Base-by-base conservation (phyloP, 2,797 vertebrate genomes). In the Lerista edwardsae region DNA sequence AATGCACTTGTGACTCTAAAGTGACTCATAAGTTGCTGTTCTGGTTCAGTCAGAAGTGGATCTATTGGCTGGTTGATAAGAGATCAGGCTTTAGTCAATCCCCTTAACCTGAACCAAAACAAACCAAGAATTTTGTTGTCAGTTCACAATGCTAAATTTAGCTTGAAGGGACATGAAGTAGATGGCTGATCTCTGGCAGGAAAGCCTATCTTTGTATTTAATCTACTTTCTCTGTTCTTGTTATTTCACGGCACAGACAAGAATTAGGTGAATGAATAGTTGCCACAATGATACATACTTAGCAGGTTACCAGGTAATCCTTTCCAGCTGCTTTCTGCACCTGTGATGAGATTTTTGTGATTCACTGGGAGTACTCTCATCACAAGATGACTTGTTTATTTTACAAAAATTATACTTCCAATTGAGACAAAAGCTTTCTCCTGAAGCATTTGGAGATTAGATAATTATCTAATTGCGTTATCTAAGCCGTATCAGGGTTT, bases 341-440 rank as follows among this genome's bases (percentile, higher is more conserved):
- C 76, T 82, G 67, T 81, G 29, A 0, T 4, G 47, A 51, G 75
- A 79, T 61, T 80, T 83, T 80, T 72, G 67, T 74, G 77, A 51
- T 51, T 51, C 12, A 51, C 47, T 51, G 47, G 47, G 12, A 51
- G 12, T 8, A 51, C 47, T 6, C 47, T 11, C 5, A 51, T 51
- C 47, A 51, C 47, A 51, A 51, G 47, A 51, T 11, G 47, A 8
- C 5, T 36, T 47, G 5, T 72, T 0, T 1, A 59, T 59, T 82
- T 75, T 0, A 14, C 75, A 83, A 86, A 89, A 79, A 67, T 47
- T 75, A 79, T 82, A 44, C 62, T 91, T 91, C 89, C 84, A 80
- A 79, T 83, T 31, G 21, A 57, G 57, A 41, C 15, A 29, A 19
- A 23, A 55, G 34, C 34, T 69, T 55, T 34, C 29, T 67, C 44